Base-by-base conservation (phyloP, 1,140 invertebrate genomes). In the Ericerus pela region DNA sequence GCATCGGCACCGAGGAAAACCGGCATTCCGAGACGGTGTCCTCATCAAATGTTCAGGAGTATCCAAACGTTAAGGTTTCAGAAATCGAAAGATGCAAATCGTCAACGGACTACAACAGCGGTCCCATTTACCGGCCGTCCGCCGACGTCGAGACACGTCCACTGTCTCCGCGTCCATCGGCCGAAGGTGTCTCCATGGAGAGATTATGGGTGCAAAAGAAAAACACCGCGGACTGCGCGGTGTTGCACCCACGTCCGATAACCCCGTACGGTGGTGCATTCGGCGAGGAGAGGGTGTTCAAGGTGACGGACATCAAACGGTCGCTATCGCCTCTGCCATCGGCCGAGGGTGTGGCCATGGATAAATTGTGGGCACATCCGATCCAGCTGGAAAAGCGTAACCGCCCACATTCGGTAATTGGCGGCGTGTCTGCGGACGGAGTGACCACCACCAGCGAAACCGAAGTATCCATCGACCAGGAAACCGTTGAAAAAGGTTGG, bases 151-250 rank as follows among this genome's bases (percentile, higher is more conserved):
- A 43, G 16, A 38, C 59, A 14, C 37, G 62, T 31, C 63, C 62
- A 20, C 54, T 59, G 0, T 73, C 72, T 1, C 71, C 71, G 0
- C 69, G 68, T 57, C 77, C 79, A 6, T 78, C 77, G 1, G 72
- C 73, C 0, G 77, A 80, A 63, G 76, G 68, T 2, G 58, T 79
- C 52, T 70, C 72, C 16, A 79, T 79, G 77, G 78, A 80, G 56
- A 79, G 78, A 64, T 65, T 77, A 0, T 80, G 79, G 68, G 55
- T 67, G n/a, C 51, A 59, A 22, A 54, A 57, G n/a, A 53, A n/a
- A 24, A n/a, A 58, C 54, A 54, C 6, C 38, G 0, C 31, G 54
- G 28, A 26, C 51, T 26, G 6, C n/a, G n/a, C n/a, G n/a, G n/a
- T n/a, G n/a, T n/a, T n/a, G n/a, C n/a, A n/a, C 16, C 2, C 38